These are phyloP conservation scores for Dromiciops gliroides DNA, from an alignment of 2,113 vertebrate species.

Conservation along the genomic window DNA sequence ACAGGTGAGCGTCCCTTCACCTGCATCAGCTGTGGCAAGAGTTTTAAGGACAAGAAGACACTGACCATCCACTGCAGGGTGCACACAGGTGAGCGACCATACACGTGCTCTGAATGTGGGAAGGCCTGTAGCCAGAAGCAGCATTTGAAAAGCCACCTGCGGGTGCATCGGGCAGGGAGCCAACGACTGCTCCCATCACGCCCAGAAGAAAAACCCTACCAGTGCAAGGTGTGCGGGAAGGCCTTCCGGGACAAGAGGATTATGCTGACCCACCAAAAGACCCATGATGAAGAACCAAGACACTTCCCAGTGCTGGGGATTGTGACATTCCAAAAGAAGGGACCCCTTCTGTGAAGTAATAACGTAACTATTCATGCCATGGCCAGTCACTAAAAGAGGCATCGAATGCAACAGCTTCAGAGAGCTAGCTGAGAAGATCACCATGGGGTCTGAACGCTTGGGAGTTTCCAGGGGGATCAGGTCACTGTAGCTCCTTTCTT, in stretches of 20 bases:
- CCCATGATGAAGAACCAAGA: background rate
- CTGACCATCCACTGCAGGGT: background rate
- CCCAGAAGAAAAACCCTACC: conserved; percentile 25
- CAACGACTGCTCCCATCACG: background rate
- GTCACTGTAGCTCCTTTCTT: background rate
- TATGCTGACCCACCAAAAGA: conserved; percentile 5
- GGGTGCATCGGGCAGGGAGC: background rate
- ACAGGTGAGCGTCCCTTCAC: background rate
- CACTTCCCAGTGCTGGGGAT: too few relatives aligned
- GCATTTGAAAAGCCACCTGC: conserved; percentile 56
- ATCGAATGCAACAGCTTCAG: background rate
- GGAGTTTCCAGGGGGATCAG: background rate
- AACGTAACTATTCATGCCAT: background rate
- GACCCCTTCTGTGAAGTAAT: background rate
- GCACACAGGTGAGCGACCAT: conserved; percentile 58
- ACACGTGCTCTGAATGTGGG: background rate
- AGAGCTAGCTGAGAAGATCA: background rate
- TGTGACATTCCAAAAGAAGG: background rate
- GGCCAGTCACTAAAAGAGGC: background rate
- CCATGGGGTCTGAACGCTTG: background rate
- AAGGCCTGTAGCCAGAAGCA: conserved; percentile 53
- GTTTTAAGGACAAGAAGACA: background rate
- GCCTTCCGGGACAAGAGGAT: conserved; percentile 9
- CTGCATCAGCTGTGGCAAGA: conserved; percentile 14
- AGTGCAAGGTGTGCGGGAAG: background rate